Evolutionary conservation across 1,140 invertebrate species (phyloP), one percentile per base, ranked within the genome.

Genomic region (Megathymus violae): DNA sequence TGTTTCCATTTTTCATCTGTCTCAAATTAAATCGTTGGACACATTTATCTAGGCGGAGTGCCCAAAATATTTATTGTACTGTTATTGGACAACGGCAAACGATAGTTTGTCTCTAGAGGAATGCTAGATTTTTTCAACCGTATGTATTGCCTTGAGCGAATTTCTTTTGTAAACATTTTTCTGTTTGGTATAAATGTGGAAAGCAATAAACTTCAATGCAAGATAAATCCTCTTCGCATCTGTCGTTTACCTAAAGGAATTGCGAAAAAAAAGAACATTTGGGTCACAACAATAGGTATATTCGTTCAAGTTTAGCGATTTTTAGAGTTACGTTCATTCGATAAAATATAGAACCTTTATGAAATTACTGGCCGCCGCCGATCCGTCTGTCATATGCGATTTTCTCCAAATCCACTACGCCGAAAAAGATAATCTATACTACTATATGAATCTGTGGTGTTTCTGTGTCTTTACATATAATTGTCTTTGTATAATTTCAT

Each of bases 151-250:
- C 43, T 58, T 58, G 27, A 44, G 4, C 22, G 19, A 15, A 15
- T 34, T 27, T 41, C 14, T 58, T 15, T 58, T 15, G 15, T 34
- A 34, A 44, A 41, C 40, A 56, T 43, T 56, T 36, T 56, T 56
- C 52, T 56, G 40, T 44, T 56, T 43, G 52, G 41, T n/a, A n/a
- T 44, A 56, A 56, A 56, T 44, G 52, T 56, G 43, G 40, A 56
- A 56, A 22, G 52, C 52, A 56, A 56, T 56, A 56, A 56, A 56
- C 52, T 56, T 56, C 52, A 56, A 56, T 44, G 40, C 22, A 31
- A 56, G 52, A 56, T 56, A 56, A 56, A 56, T 56, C 40, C 11
- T 38, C 41, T 54, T 40, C 27, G 13, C 10, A 44, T 43, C 40
- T 58, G 51, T 43, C 41, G 52, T 44, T 44, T 58, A 34, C 31